phyloP scores from a whole-genome alignment of 1,140 invertebrate genomes.

The Cylas formicarius region DNA sequence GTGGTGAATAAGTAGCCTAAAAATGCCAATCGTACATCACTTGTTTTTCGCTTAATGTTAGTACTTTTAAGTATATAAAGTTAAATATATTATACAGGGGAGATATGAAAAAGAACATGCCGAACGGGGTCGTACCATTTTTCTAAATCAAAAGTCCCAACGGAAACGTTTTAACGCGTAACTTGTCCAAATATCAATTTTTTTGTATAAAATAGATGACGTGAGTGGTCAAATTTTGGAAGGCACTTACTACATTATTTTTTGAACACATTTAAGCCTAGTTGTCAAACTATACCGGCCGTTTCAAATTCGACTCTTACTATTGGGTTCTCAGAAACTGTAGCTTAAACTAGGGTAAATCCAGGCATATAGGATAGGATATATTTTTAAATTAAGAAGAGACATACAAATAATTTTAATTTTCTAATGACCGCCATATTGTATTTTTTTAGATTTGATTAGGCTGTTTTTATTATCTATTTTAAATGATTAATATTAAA shows the following conservation, averaged over 20 bases:
- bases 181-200: slow-evolving; percentile 35
- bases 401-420: neutral
- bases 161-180: slow-evolving; percentile 1
- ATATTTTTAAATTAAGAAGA: neutral
- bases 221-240: slow-evolving; percentile 42
- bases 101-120: slow-evolving; percentile 44
- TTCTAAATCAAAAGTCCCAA: slow-evolving; percentile 26
- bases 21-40: slow-evolving; percentile 35
- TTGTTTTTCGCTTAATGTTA: slow-evolving; percentile 33
- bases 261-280: slow-evolving; percentile 45
- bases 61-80: slow-evolving; percentile 27
- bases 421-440: neutral
- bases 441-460: neutral
- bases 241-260: slow-evolving; percentile 43
- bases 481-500: too few relatives aligned
- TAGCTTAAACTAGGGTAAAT: neutral
- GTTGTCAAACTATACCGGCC: slow-evolving; percentile 29
- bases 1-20: slow-evolving; percentile 27
- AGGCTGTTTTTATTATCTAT: neutral
- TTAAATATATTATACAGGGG: slow-evolving; percentile 32
- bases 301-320: slow-evolving; percentile 7
- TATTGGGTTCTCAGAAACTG: neutral
- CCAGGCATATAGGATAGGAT: neutral
- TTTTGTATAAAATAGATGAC: slow-evolving; percentile 40
- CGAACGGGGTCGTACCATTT: slow-evolving; percentile 40